Evolutionary conservation across 2,113 vertebrate genomes (phyloP).

Genomic region (Paralichthys olivaceus): DNA sequence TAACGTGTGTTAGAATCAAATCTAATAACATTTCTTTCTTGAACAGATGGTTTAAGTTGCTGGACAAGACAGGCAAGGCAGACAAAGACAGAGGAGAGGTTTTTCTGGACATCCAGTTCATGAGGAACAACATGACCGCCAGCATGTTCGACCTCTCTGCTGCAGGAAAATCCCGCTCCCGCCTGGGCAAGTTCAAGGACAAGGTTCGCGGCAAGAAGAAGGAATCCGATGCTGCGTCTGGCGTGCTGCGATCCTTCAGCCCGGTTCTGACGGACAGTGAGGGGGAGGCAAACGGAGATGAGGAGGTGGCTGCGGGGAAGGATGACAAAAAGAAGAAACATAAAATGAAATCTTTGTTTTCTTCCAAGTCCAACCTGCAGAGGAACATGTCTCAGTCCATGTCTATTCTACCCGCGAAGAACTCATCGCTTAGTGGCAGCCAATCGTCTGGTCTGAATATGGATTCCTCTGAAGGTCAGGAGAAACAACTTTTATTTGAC

Average conservation of each 20-base stretch:
- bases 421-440: conserved; percentile 75
- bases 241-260: conserved; percentile 76
- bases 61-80: conserved; percentile 90
- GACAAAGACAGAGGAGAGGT: conserved; percentile 95
- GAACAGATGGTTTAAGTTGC: conserved; percentile 91
- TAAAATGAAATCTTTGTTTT: conserved; percentile 88
- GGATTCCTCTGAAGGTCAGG: conserved; percentile 79
- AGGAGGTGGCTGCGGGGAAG: conserved; percentile 27
- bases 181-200: conserved; percentile 93
- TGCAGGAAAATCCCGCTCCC: conserved; percentile 89
- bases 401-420: conserved; percentile 82
- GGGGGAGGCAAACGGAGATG: conserved; percentile 77
- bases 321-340: conserved; percentile 87
- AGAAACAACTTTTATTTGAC: neutral
- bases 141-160: conserved; percentile 97
- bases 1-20: no score
- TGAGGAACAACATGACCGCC: conserved; percentile 94
- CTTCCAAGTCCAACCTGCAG: conserved; percentile 90
- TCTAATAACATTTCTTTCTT: neutral
- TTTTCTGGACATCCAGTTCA: conserved; percentile 92
- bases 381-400: conserved; percentile 91
- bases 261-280: conserved; percentile 89
- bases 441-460: conserved; percentile 80
- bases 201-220: conserved; percentile 91
- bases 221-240: conserved; percentile 82